Percentiles rank a stretch among this genome's conserved stretches.
phyloP scores from a whole-genome alignment of 2,113 vertebrate species.

The Trichechus manatus region DNA sequence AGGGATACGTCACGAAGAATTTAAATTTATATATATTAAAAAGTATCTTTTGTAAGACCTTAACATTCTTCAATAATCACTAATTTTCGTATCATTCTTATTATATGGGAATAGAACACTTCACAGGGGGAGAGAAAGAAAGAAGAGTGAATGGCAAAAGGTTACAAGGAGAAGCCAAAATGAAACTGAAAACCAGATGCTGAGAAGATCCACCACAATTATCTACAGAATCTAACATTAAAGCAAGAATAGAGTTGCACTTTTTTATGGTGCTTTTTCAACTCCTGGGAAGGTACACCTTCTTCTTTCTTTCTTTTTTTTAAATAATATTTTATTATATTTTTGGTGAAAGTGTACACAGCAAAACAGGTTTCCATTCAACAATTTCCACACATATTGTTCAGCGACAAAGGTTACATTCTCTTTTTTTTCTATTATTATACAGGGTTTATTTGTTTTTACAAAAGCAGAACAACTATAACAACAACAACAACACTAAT shows the following conservation, averaged over 20 bases:
- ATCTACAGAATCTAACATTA: slow-evolving; percentile 26
- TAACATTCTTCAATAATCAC: slow-evolving; percentile 38
- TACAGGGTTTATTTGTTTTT: not conserved
- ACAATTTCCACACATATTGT: no score
- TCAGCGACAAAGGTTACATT: not conserved
- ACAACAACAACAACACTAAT: no score
- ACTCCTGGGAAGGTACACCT: not conserved
- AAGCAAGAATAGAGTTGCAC: not conserved
- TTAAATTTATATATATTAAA: not conserved
- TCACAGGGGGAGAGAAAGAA: not conserved
- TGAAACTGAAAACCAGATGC: slow-evolving; percentile 15
- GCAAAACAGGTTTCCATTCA: not conserved
- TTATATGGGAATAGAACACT: not conserved
- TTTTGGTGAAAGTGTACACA: not conserved
- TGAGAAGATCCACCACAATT: not conserved
- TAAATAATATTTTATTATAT: not conserved
- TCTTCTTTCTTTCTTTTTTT: not conserved
- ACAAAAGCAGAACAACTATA: not conserved
- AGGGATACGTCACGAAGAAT: not conserved
- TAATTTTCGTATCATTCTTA: slow-evolving; percentile 16
- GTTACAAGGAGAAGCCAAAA: not conserved
- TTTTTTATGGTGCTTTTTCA: not conserved
- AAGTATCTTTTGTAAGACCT: not conserved
- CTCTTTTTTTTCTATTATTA: not conserved
- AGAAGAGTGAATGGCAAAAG: not conserved